phyloP scores from a whole-genome alignment of 2,797 vertebrate genomes.

The Chiloscyllium punctatum region DNA sequence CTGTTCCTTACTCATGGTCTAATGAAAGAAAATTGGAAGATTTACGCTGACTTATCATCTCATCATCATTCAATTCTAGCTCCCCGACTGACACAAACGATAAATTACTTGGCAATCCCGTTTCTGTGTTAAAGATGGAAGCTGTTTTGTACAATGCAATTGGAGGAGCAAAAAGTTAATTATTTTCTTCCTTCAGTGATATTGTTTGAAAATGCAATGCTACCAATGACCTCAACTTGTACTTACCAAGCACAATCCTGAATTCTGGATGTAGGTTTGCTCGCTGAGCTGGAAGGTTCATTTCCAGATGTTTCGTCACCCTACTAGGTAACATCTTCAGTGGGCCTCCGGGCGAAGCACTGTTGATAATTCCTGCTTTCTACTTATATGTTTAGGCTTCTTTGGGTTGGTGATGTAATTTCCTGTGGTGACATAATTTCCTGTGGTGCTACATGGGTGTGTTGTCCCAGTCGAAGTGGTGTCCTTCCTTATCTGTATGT shows the following conservation, averaged over 20 bases:
- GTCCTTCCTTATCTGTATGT: no score
- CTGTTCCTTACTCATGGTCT: background rate
- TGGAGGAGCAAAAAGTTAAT: background rate
- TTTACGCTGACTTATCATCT: background rate
- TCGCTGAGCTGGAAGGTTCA: no score
- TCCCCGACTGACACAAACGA: background rate
- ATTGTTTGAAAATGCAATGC: background rate
- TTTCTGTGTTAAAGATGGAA: background rate
- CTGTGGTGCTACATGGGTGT: no score
- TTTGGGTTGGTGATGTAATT: no score
- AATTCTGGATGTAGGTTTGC: background rate
- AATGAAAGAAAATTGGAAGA: background rate
- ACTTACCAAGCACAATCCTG: background rate
- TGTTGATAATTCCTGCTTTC: no score
- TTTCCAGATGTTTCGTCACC: no score
- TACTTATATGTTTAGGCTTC: no score
- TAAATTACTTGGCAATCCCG: background rate
- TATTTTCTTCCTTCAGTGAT: background rate
- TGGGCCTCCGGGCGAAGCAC: no score
- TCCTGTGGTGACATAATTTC: no score
- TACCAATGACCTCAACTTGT: background rate
- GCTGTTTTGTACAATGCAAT: background rate
- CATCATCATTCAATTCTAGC: background rate
- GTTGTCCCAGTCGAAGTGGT: no score
- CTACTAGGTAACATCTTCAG: no score